A percentile compares a stretch with the other conserved stretches of the same genome.
Evolutionary conservation across 2,113 vertebrate genomes (phyloP).

Genomic region (Dunckerocampus dactyliophorus): DNA sequence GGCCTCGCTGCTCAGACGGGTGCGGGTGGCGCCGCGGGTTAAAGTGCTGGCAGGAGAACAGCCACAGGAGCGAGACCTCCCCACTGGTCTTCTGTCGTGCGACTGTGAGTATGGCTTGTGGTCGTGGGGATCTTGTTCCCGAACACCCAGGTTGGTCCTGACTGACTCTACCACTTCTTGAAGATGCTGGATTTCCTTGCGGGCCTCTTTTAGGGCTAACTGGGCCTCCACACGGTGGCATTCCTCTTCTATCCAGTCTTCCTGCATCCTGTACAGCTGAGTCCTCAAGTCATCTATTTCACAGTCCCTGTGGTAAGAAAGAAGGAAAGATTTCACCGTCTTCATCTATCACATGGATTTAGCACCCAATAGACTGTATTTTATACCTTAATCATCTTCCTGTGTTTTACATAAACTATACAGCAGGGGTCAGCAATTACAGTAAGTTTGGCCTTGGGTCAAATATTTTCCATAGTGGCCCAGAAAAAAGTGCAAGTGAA

Average conservation of each 20-base stretch:
- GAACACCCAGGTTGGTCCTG: conserved; percentile 78
- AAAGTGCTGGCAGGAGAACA: conserved; percentile 89
- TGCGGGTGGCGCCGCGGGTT: conserved; percentile 83
- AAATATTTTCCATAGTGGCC: no score
- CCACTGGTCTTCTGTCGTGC: conserved; percentile 65
- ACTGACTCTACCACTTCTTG: conserved; percentile 89
- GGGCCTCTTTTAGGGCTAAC: conserved; percentile 90
- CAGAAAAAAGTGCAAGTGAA: no score
- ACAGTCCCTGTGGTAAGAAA: conserved; percentile 73
- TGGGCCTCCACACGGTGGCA: conserved; percentile 96
- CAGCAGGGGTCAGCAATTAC: no score
- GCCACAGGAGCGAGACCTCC: conserved; percentile 78
- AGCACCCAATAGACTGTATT: no score
- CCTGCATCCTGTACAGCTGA: conserved; percentile 92
- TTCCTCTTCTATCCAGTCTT: conserved; percentile 98
- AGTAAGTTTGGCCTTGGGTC: no score
- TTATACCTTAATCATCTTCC: no score
- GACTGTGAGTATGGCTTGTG: conserved; percentile 82
- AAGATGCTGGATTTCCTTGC: conserved; percentile 92
- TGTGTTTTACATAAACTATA: no score
- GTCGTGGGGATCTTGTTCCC: conserved; percentile 79
- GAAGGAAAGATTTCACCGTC: not conserved
- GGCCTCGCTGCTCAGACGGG: conserved; percentile 84
- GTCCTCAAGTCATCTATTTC: conserved; percentile 90
- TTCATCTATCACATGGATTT: no score